Percentiles rank a stretch among this genome's conserved stretches.
Conservation (phyloP, 2,888 invertebrate genomes). For the Tyria jacobaeae region DNA sequence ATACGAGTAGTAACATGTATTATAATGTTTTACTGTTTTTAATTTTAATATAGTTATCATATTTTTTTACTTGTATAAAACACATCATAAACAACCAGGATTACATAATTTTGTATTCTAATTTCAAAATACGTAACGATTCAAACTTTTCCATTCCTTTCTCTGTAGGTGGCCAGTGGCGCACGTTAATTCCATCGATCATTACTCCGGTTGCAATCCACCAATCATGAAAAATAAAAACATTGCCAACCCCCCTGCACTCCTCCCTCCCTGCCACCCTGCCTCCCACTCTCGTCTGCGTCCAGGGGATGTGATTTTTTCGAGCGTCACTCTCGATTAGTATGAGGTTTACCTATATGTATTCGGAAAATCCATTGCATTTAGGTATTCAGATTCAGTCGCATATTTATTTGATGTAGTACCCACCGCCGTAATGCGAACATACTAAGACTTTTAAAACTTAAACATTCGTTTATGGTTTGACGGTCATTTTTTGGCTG, state of each 20-base stretch:
- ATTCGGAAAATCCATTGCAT: constrained; percentile 49
- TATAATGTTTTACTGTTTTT: too few relatives aligned
- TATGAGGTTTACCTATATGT: constrained; percentile 56
- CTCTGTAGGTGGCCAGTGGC: constrained; percentile 71
- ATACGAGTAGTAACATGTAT: too few relatives aligned
- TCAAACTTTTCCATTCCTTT: constrained; percentile 42
- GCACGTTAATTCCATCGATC: constrained; percentile 86
- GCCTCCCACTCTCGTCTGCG: constrained; percentile 57
- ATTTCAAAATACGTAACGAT: constrained; percentile 42
- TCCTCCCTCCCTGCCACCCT: constrained; percentile 49
- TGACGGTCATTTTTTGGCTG: neutral
- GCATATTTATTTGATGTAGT: constrained; percentile 3
- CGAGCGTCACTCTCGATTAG: constrained; percentile 78
- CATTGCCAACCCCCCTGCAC: constrained; percentile 76
- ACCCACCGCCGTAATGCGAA: neutral
- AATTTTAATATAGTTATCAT: too few relatives aligned
- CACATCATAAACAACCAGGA: neutral
- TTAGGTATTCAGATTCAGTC: constrained; percentile 28
- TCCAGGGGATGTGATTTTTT: constrained; percentile 79
- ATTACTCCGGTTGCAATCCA: constrained; percentile 85
- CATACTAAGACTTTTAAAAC: neutral
- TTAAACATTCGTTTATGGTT: neutral
- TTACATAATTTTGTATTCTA: constrained; percentile 26
- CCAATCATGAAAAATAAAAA: constrained; percentile 86
- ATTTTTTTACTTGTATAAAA: too few relatives aligned